Evolutionary conservation across 2,113 vertebrate genomes (phyloP).

Genomic region (Alligator sinensis): DNA sequence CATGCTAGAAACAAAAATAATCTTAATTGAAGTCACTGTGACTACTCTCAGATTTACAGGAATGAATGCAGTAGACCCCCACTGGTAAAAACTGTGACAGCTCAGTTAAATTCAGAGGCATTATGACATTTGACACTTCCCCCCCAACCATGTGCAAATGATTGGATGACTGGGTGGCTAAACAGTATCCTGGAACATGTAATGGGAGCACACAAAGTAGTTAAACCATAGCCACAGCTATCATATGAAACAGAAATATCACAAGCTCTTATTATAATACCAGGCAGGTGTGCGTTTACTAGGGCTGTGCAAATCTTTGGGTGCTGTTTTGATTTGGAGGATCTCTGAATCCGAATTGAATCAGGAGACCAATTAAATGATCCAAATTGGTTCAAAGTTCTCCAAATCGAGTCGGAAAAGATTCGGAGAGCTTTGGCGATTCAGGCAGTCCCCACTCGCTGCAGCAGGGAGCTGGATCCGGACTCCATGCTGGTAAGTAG

Average conservation of each 20-base stretch:
- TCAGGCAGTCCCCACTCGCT: no score
- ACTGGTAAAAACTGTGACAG: neutral
- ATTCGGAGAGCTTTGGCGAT: no score
- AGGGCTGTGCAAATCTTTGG: no score
- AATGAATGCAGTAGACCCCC: accelerated
- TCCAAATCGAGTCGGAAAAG: no score
- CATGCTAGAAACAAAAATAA: neutral
- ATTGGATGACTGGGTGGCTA: neutral
- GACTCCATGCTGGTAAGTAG: no score
- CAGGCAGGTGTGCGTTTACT: neutral
- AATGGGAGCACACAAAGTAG: neutral
- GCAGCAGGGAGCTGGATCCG: no score
- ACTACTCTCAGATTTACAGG: neutral
- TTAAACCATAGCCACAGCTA: neutral
- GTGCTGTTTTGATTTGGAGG: no score
- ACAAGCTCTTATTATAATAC: neutral
- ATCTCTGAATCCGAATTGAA: no score
- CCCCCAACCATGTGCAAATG: neutral
- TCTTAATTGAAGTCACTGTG: neutral
- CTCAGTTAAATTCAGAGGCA: neutral
- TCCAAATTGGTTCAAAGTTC: no score
- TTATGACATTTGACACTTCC: neutral
- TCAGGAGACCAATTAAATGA: no score
- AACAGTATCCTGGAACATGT: neutral
- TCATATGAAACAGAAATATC: neutral